Conservation (phyloP, 2,888 invertebrate genomes). For the Serripes groenlandicus region DNA sequence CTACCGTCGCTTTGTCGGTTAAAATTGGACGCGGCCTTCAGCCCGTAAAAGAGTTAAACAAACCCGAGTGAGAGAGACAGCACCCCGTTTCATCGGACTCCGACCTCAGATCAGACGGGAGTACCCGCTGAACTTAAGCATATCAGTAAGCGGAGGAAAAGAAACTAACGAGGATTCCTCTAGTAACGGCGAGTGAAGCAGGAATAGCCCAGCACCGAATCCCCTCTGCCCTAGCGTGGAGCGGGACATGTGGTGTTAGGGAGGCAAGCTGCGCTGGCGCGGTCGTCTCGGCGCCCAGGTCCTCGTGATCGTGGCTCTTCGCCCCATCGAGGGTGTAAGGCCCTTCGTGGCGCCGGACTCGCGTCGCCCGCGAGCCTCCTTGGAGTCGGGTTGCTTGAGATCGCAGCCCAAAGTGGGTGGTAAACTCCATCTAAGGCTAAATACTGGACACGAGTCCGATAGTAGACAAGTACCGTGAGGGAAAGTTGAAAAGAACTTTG, state of each 20-base stretch:
- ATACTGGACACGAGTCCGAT: constrained; percentile 90
- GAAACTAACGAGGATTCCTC: constrained; percentile 90
- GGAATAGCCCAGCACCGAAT: constrained; percentile 89
- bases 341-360: constrained; percentile 40
- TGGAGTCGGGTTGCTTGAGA: constrained; percentile 72
- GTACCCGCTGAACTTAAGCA: constrained; percentile 89
- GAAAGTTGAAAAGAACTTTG: constrained; percentile 90
- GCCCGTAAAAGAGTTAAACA: too few relatives aligned
- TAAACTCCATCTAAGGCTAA: constrained; percentile 85
- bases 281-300: constrained; percentile 73
- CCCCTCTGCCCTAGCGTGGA: constrained; percentile 84
- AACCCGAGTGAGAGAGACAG: too few relatives aligned
- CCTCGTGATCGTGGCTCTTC: constrained; percentile 83
- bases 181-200: constrained; percentile 90
- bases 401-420: constrained; percentile 86
- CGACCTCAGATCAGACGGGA: constrained; percentile 86
- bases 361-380: constrained; percentile 49
- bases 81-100: neutral
- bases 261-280: constrained; percentile 83
- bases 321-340: constrained; percentile 66
- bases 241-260: constrained; percentile 88
- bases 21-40: neutral
- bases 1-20: neutral
- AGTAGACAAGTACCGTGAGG: constrained; percentile 91
- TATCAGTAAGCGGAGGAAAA: constrained; percentile 91